Evolutionary conservation across 2,888 invertebrate species (phyloP).

Genomic region (Stenoptilia bipunctidactyla): DNA sequence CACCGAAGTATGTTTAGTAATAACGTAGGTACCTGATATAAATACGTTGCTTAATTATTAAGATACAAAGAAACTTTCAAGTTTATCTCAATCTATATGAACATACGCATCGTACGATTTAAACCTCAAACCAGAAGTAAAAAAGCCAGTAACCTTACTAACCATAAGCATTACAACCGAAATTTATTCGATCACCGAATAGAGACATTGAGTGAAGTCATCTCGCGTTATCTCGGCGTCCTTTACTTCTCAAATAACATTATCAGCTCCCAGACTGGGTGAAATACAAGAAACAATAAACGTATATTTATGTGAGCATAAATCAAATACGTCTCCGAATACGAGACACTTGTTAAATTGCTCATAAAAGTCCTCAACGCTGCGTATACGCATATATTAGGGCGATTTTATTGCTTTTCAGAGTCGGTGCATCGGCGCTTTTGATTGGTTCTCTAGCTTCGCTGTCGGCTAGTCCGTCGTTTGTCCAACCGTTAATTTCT

Average conservation of each 20-base stretch:
- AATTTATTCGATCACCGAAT: too few relatives aligned
- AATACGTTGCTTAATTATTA: too few relatives aligned
- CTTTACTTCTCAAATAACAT: conserved; percentile 40
- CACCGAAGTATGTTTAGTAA: too few relatives aligned
- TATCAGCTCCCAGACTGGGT: conserved; percentile 44
- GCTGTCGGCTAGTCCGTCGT: conserved; percentile 1
- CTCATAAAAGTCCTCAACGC: conserved; percentile 58
- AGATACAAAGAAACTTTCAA: too few relatives aligned
- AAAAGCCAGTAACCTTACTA: too few relatives aligned
- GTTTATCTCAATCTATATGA: too few relatives aligned
- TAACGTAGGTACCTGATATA: too few relatives aligned
- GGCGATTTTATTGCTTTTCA: conserved; percentile 38
- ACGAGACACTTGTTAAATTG: conserved; percentile 60
- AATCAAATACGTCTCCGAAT: conserved; percentile 42
- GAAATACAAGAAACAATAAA: conserved; percentile 58
- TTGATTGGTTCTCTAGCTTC: conserved; percentile 26
- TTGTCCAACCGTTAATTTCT: neutral
- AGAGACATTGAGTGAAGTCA: neutral
- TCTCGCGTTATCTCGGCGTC: conserved; percentile 21
- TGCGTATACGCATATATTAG: conserved; percentile 52
- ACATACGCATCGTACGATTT: too few relatives aligned
- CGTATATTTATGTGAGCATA: conserved; percentile 48
- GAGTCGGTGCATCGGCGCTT: conserved; percentile 26
- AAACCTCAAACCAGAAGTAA: too few relatives aligned
- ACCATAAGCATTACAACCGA: too few relatives aligned